phyloP scores from a whole-genome alignment of 2,888 invertebrate genomes.

The Blastobasis lacticolella region DNA sequence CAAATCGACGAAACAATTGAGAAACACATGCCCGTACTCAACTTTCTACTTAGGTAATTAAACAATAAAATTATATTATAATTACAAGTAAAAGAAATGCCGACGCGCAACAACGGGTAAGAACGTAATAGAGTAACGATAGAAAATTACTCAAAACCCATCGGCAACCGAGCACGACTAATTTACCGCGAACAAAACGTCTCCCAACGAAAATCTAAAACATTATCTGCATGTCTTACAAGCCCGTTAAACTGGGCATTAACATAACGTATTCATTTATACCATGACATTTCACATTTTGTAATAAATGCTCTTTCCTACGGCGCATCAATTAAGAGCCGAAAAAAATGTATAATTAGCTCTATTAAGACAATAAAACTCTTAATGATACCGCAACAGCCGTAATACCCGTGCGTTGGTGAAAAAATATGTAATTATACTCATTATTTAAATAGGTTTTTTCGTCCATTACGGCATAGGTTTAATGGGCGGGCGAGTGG shows the following conservation, averaged over 20 bases:
- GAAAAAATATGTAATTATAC: conserved; percentile 73
- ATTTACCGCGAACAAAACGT: conserved; percentile 67
- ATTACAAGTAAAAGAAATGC: conserved; percentile 22
- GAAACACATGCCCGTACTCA: conserved; percentile 15
- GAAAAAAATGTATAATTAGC: conserved; percentile 74
- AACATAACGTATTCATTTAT: conserved; percentile 70
- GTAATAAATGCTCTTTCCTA: conserved; percentile 69
- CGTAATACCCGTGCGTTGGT: conserved; percentile 68
- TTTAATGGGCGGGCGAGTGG: conserved; percentile 61
- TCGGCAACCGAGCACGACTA: conserved; percentile 60
- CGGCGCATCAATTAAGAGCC: conserved; percentile 69
- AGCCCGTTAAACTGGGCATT: conserved; percentile 62
- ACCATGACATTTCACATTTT: conserved; percentile 74
- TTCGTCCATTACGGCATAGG: conserved; percentile 61
- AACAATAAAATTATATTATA: conserved; percentile 39
- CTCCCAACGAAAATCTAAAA: conserved; percentile 44
- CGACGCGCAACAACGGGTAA: conserved; percentile 14
- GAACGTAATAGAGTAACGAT: conserved; percentile 31
- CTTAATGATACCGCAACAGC: conserved; percentile 72
- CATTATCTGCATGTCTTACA: conserved; percentile 57
- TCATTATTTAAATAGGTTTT: conserved; percentile 73
- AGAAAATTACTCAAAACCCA: conserved; percentile 52
- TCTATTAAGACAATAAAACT: conserved; percentile 74
- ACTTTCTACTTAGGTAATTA: conserved; percentile 49
- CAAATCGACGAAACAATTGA: conserved; percentile 25